Evolutionary conservation across 2,113 vertebrate species (phyloP).

Genomic region (Talpa occidentalis): DNA sequence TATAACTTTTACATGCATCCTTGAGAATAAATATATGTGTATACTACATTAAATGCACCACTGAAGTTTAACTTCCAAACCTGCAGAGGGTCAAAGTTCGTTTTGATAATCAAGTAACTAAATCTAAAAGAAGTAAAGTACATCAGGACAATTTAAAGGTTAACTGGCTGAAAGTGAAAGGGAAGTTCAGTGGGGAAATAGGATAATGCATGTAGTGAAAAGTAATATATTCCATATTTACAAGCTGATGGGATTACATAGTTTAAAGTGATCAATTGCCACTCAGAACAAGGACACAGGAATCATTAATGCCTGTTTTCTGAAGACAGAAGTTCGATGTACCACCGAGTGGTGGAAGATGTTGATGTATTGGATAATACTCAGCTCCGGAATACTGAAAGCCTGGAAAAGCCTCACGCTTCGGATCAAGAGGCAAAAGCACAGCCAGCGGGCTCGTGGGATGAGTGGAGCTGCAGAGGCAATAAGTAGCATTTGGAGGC

Average conservation of each 20-base stretch:
- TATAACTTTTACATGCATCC: no score
- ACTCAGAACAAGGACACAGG: not conserved
- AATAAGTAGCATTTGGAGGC: not conserved
- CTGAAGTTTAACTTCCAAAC: not conserved
- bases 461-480: accelerated
- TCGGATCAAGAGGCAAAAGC: not conserved
- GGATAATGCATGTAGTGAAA: not conserved
- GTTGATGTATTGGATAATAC: not conserved
- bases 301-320: not conserved
- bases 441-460: accelerated
- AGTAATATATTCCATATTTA: conserved; percentile 36
- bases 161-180: not conserved
- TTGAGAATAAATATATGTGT: no score
- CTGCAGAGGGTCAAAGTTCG: not conserved
- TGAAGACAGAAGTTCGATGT: conserved; percentile 23
- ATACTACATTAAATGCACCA: no score
- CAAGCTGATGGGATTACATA: conserved; percentile 1
- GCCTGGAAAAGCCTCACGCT: not conserved
- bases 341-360: not conserved
- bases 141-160: not conserved
- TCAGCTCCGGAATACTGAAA: not conserved
- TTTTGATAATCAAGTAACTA: not conserved
- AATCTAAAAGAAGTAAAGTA: not conserved
- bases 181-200: not conserved
- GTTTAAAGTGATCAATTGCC: conserved; percentile 21